Evolutionary conservation across 1,140 invertebrate genomes (phyloP), one percentile per base, ranked within the genome.

Genomic region (Trichonephila clavipes): DNA sequence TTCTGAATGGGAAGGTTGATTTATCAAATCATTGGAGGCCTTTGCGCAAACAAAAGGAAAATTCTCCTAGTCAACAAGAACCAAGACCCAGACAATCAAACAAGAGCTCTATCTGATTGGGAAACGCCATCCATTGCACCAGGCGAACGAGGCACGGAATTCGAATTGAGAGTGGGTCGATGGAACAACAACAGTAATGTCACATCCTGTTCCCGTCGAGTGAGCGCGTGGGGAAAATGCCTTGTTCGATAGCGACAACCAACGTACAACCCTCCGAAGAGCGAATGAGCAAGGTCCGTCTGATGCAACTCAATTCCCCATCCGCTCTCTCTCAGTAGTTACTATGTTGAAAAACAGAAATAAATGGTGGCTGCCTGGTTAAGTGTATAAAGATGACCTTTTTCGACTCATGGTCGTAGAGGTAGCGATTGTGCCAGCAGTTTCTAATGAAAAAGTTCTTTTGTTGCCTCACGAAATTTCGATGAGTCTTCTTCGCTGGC

Each of bases 161-260:
- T 77, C 72, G 28, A 34, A 18, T 34, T 28, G 28, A 7, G 66
- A 77, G 72, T 77, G 72, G 72, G 72, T 77, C 72, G 51, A 12
- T 51, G 28, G 72, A 34, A 28, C 18, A 34, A 28, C 24, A 40
- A 77, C 72, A 40, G 72, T 77, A 77, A 77, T 77, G 72, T 77
- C 72, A 77, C 72, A 77, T 77, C 72, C 72, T 77, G 72, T 77
- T 77, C 72, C 34, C n/a, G 24, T 24, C 66, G 72, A 77, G 72
- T 77, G 72, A 77, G 72, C 28, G 72, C 72, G 72, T 77, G 72
- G 72, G 72, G 72, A 77, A 28, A 77, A 40, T 34, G 16, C 21
- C 72, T 77, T 77, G 72, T 77, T 77, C 72, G 72, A 77, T 77
- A 77, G 28, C 72, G n/a, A 69, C n/a, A 40, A 28, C 72, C 24